Base-by-base conservation (phyloP, 1,140 invertebrate species). In the Dinoponera quadriceps region DNA sequence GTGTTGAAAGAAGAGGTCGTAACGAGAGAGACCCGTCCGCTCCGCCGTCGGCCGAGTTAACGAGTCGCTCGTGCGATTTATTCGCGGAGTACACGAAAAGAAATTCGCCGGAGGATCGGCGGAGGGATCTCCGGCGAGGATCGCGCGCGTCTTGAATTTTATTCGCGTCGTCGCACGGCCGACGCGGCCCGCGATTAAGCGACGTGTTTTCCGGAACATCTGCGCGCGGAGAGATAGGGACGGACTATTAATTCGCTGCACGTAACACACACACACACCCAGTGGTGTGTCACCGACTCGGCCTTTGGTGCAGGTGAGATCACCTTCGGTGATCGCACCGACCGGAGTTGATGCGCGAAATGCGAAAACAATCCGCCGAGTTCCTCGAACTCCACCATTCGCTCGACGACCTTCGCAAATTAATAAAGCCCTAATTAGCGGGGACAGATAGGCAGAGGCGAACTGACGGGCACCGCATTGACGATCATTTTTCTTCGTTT, bases 1-100 rank as follows among this genome's bases (percentile, higher is more conserved):
- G 49, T 69, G 75, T 69, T 69, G 65, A 78, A 78, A 57, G 22
- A 69, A 9, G 11, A 29, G 33, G 33, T 60, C 33, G 29, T 69
- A 55, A 69, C 75, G 74, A 78, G 29, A 54, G 22, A 25, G 25
- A 48, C 72, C 25, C 55, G 68, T 25, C 68, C 18, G 51, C 22
- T 57, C 22, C 33, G 27, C 16, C 55, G 33, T 22, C 33, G 55
- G 38, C 22, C 62, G 49, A 25, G 51, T 29, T 80, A 78, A 80
- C 75, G 75, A 80, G 57, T 69, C 75, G 65, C 51, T 69, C 63
- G 63, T 44, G 63, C 75, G 65, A 80, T 80, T 80, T 69, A 69
- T 80, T 69, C 51, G 49, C 51, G 22, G 27, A 27, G 65, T 80
- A 69, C 63, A 80, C 33, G 51, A 69, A 80, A 69, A 78, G 75